Conservation (phyloP, 2,797 vertebrate genomes). For the Cichlasoma orientale region DNA sequence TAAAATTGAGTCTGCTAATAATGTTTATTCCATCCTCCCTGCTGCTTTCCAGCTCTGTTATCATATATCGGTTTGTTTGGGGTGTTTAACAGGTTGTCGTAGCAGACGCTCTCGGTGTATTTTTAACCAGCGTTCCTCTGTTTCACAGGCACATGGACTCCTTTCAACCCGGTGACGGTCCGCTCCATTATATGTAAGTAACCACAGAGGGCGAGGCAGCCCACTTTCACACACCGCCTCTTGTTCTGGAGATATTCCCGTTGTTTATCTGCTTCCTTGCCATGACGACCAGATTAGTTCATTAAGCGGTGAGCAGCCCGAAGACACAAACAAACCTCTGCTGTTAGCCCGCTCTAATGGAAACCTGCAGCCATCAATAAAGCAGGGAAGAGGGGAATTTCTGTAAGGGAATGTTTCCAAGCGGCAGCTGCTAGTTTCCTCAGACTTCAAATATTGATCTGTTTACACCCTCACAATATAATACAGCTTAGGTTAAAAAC, state of each 20-base stretch:
- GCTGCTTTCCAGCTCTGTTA: neutral
- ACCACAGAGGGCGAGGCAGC: slow-evolving; percentile 7
- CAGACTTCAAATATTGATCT: slow-evolving; percentile 45
- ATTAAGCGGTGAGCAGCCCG: slow-evolving; percentile 11
- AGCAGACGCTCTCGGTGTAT: neutral
- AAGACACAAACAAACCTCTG: slow-evolving; percentile 18
- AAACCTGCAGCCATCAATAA: slow-evolving; percentile 51
- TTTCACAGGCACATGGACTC: slow-evolving; percentile 94
- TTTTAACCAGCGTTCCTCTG: slow-evolving; percentile 26
- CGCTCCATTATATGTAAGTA: slow-evolving; percentile 95
- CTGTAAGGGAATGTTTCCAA: slow-evolving; percentile 18
- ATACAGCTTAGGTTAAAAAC: slow-evolving; percentile 16
- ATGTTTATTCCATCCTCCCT: neutral
- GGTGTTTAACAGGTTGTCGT: neutral
- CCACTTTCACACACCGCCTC: neutral
- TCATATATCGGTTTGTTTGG: neutral
- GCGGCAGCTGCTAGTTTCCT: slow-evolving; percentile 5
- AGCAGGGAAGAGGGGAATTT: neutral
- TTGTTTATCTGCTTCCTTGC: slow-evolving; percentile 49
- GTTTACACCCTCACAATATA: slow-evolving; percentile 10
- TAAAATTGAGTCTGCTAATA: neutral
- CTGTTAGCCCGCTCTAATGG: slow-evolving; percentile 34
- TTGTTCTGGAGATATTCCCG: slow-evolving; percentile 1
- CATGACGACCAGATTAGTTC: slow-evolving; percentile 43
- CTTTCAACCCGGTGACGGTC: slow-evolving; percentile 97